Conservation (phyloP, 2,797 vertebrate genomes). For the Microcaecilia unicolor region DNA sequence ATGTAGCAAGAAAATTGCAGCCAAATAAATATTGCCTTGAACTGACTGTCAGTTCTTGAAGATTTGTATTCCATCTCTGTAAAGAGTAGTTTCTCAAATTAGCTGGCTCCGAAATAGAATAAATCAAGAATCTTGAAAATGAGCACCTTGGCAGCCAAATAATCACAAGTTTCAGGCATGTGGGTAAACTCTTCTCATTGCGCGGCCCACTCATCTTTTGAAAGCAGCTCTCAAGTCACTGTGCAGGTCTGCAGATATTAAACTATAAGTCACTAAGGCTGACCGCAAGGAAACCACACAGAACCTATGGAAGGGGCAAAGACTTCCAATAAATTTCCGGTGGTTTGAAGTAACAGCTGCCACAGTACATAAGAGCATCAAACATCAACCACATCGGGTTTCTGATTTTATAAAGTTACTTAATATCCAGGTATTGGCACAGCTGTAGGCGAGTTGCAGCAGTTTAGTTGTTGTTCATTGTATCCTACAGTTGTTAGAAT, state of each 20-base stretch:
- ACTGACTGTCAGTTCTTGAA: no score
- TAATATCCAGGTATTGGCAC: no score
- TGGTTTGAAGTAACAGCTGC: constrained; percentile 34
- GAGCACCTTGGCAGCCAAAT: no score
- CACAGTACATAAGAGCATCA: constrained; percentile 12
- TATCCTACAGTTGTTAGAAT: no score
- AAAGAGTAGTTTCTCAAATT: no score
- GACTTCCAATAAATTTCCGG: constrained; percentile 33
- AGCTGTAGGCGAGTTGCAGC: no score
- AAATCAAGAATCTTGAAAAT: no score
- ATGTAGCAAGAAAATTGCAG: no score
- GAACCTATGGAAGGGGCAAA: constrained; percentile 18
- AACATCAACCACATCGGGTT: constrained; percentile 12
- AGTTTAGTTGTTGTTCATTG: no score
- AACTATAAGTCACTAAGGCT: neutral
- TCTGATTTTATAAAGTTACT: neutral
- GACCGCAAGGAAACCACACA: constrained; percentile 13
- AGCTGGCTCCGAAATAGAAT: no score
- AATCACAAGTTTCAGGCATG: neutral
- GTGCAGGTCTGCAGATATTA: neutral
- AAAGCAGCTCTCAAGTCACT: neutral
- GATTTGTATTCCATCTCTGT: no score
- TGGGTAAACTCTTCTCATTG: neutral
- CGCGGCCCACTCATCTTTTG: neutral
- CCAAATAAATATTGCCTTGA: no score